These are phyloP conservation scores for Microctenopoma stevenorrisi DNA, from an alignment of 2,797 vertebrate genomes.

Conservation along the genomic window DNA sequence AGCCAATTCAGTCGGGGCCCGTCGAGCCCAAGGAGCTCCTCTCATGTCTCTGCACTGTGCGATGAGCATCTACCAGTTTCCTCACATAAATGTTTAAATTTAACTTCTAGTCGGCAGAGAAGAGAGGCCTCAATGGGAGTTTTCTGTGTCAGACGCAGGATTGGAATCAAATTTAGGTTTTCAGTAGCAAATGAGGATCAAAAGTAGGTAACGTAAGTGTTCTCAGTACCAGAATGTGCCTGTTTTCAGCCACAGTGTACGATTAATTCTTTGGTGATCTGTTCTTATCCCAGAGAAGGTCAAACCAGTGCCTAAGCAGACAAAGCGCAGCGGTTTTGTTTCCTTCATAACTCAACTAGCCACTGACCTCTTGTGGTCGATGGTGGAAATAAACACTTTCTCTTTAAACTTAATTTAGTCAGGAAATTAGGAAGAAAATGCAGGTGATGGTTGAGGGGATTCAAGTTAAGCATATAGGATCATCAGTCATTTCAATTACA, in stretches of 20 bases:
- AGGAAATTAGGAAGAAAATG: conserved; percentile 46
- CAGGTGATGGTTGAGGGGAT: conserved; percentile 38
- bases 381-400: conserved; percentile 41
- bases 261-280: conserved; percentile 8
- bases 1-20: conserved; percentile 66
- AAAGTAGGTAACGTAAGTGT: neutral
- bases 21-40: conserved; percentile 55
- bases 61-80: conserved; percentile 49
- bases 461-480: conserved; percentile 28
- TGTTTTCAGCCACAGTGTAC: conserved; percentile 5
- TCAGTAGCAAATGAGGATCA: neutral
- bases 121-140: conserved; percentile 4
- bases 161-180: neutral
- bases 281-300: conserved; percentile 50
- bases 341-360: conserved; percentile 53
- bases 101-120: conserved; percentile 25
- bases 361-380: conserved; percentile 81
- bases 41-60: conserved; percentile 58
- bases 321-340: conserved; percentile 39
- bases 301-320: conserved; percentile 33
- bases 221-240: neutral
- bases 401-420: conserved; percentile 47
- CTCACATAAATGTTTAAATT: conserved; percentile 53
- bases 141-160: conserved; percentile 7
- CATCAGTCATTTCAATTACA: conserved; percentile 14